Conservation (phyloP, 2,113 vertebrate genomes). For the Pelvicachromis taeniatus region DNA sequence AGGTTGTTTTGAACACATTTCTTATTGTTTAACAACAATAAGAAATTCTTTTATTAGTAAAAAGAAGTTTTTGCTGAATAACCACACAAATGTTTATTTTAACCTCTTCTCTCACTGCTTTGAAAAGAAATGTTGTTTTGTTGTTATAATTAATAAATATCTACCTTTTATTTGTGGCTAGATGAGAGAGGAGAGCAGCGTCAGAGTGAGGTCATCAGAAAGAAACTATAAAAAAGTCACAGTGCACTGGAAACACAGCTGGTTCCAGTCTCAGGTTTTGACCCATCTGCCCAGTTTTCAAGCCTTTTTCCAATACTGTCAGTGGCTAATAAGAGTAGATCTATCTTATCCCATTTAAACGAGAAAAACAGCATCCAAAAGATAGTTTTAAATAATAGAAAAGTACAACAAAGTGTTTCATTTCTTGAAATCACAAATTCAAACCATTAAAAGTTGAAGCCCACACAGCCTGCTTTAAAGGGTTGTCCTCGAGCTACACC, state of each 20-base stretch:
- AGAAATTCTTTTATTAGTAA: neutral
- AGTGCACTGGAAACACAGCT: accelerated
- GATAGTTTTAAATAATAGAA: neutral
- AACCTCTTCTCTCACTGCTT: neutral
- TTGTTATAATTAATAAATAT: neutral
- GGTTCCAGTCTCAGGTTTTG: neutral
- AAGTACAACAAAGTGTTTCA: neutral
- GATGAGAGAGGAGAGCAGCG: neutral
- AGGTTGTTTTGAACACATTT: neutral
- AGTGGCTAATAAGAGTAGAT: neutral
- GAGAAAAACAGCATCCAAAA: neutral
- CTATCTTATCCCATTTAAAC: neutral
- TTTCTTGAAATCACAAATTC: neutral
- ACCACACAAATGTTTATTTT: neutral
- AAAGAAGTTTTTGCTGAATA: neutral
- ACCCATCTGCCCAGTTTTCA: neutral
- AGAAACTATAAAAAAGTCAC: neutral
- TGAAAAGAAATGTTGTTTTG: neutral
- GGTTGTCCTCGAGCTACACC: constrained; percentile 42
- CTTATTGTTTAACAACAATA: neutral
- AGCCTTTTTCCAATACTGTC: neutral
- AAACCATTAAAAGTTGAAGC: neutral
- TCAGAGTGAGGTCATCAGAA: neutral
- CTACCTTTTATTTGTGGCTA: accelerated
- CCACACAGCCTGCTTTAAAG: neutral